Conservation (phyloP, 1,140 invertebrate genomes). For the Sinella curviseta region DNA sequence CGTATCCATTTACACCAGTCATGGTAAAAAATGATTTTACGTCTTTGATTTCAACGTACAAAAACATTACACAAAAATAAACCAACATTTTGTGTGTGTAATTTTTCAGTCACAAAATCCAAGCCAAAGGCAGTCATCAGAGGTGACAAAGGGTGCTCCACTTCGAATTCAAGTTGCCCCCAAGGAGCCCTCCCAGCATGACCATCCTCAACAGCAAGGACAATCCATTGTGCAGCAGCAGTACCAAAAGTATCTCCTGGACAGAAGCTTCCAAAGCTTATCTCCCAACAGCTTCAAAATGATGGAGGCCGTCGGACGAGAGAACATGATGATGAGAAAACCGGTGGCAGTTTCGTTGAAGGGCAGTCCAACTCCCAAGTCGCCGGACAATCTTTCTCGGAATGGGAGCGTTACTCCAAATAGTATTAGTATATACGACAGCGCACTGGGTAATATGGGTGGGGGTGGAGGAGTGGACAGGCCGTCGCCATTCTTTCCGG, state of each 20-base stretch:
- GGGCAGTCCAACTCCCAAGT: background rate
- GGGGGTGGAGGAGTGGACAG: background rate
- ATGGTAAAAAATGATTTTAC: background rate
- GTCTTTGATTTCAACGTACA: background rate
- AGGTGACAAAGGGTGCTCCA: no score
- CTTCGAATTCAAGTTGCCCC: background rate
- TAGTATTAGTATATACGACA: no score
- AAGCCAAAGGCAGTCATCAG: no score
- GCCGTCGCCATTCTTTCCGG: background rate
- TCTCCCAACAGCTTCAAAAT: background rate
- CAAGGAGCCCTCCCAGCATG: background rate
- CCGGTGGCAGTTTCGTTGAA: background rate
- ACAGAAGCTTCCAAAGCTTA: background rate
- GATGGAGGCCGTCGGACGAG: background rate
- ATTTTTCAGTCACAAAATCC: background rate
- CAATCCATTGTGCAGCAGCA: background rate
- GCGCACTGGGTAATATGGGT: no score
- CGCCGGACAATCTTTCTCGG: background rate
- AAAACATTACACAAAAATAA: background rate
- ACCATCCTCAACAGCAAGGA: background rate
- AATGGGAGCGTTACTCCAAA: background rate
- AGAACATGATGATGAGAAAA: background rate
- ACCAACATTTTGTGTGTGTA: no score
- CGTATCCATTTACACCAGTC: background rate
- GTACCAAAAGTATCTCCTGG: background rate